Evolutionary conservation across 1,140 invertebrate genomes (phyloP).

Genomic region (Solen grandis): DNA sequence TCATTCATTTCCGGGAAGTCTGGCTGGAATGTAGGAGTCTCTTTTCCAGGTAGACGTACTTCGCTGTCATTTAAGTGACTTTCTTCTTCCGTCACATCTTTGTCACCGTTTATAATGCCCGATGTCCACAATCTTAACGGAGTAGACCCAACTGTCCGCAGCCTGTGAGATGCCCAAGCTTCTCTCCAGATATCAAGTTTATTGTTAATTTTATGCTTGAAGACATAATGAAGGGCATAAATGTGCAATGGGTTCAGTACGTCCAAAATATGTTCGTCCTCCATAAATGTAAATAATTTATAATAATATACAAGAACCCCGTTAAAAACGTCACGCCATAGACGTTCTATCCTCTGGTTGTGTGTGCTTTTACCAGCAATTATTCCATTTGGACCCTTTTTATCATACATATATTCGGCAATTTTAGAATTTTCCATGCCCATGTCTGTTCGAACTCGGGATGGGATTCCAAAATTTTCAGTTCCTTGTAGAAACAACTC

Average conservation of each 20-base stretch:
- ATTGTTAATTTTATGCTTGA: slow-evolving; percentile 36
- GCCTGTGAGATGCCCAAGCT: slow-evolving; percentile 41
- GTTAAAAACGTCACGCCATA: slow-evolving; percentile 59
- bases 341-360: slow-evolving; percentile 58
- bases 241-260: slow-evolving; percentile 24
- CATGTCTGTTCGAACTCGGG: slow-evolving; percentile 51
- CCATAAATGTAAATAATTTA: slow-evolving; percentile 52
- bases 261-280: slow-evolving; percentile 53
- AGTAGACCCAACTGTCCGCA: slow-evolving; percentile 51
- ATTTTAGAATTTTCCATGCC: slow-evolving; percentile 60
- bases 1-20: not conserved
- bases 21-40: not conserved
- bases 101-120: slow-evolving; percentile 22
- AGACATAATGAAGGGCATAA: slow-evolving; percentile 40
- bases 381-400: slow-evolving; percentile 36
- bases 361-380: slow-evolving; percentile 57
- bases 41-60: slow-evolving; percentile 1
- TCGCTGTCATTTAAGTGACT: not conserved
- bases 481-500: slow-evolving; percentile 30
- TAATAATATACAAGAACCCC: slow-evolving; percentile 52
- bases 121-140: slow-evolving; percentile 29
- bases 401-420: slow-evolving; percentile 46
- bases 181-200: slow-evolving; percentile 25
- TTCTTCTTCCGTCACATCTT: not conserved
- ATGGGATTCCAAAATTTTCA: slow-evolving; percentile 41